Conservation (phyloP, 2,797 vertebrate species). For the Chelon labrosus region DNA sequence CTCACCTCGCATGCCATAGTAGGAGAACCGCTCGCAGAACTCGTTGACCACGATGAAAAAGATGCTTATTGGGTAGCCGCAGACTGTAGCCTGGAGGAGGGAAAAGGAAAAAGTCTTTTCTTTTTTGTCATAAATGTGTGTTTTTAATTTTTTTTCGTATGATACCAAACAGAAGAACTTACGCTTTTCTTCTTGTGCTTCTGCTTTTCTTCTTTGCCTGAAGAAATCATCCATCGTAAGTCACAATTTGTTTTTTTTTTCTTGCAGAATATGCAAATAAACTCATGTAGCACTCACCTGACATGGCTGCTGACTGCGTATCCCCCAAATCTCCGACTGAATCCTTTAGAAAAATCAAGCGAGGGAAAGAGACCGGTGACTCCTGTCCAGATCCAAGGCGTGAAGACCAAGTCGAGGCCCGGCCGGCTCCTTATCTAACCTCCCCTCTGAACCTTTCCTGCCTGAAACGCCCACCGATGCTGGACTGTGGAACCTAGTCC, state of each 20-base stretch:
- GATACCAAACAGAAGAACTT: constrained; percentile 22
- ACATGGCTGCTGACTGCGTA: constrained; percentile 67
- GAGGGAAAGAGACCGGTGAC: constrained; percentile 18
- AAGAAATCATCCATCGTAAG: neutral
- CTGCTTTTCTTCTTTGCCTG: constrained; percentile 64
- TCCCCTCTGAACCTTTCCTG: constrained; percentile 21
- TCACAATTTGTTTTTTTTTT: neutral
- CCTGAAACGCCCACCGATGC: constrained; percentile 41
- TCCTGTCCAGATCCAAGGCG: neutral
- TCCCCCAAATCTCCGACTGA: constrained; percentile 32
- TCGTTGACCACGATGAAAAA: constrained; percentile 96
- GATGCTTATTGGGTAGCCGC: constrained; percentile 91
- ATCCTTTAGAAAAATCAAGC: constrained; percentile 62
- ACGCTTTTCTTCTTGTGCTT: constrained; percentile 53
- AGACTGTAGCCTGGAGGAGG: constrained; percentile 43
- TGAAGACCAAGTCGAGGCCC: constrained; percentile 4
- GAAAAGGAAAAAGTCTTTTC: neutral
- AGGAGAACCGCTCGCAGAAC: constrained; percentile 97
- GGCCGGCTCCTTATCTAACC: constrained; percentile 59
- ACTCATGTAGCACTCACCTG: constrained; percentile 71
- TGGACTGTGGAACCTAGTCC: constrained; percentile 33
- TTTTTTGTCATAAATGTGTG: no score
- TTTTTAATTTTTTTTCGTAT: no score
- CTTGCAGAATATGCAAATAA: neutral
- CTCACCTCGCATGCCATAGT: constrained; percentile 97